Conservation (phyloP, 2,113 vertebrate genomes). For the Rana temporaria region DNA sequence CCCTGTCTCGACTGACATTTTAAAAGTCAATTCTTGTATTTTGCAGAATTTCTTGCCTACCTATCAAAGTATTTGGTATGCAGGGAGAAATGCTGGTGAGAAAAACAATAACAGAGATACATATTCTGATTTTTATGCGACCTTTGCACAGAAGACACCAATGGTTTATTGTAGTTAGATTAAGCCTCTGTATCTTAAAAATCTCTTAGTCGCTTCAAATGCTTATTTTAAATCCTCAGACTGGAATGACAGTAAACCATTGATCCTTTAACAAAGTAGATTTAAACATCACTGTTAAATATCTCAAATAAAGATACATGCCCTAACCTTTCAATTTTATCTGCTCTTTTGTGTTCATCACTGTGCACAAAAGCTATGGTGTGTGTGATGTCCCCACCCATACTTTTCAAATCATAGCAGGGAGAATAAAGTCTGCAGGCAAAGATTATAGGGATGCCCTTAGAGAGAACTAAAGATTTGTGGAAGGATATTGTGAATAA, state of each 20-base stretch:
- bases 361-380: not conserved
- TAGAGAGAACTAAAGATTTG: too few relatives aligned
- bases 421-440: too few relatives aligned
- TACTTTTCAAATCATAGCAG: too few relatives aligned
- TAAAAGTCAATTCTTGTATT: slow-evolving; percentile 36
- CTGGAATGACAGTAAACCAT: slow-evolving; percentile 34
- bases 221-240: slow-evolving; percentile 23
- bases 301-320: slow-evolving; percentile 29
- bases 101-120: slow-evolving; percentile 51
- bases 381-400: too few relatives aligned
- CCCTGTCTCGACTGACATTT: slow-evolving; percentile 33
- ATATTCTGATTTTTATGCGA: slow-evolving; percentile 37
- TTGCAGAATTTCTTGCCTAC: slow-evolving; percentile 26
- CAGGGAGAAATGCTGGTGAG: slow-evolving; percentile 15
- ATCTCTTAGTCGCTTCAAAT: slow-evolving; percentile 31
- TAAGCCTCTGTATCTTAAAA: slow-evolving; percentile 40
- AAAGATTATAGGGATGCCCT: too few relatives aligned
- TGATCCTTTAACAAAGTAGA: slow-evolving; percentile 36
- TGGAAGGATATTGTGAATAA: too few relatives aligned
- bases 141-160: slow-evolving; percentile 45
- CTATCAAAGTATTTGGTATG: slow-evolving; percentile 32
- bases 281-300: slow-evolving; percentile 43
- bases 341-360: not conserved
- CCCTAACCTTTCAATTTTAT: slow-evolving; percentile 28
- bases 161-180: slow-evolving; percentile 42